Percentiles rank a stretch among this genome's conserved stretches.
Evolutionary conservation across 2,113 vertebrate species (phyloP).

Genomic region (Athene cunicularia): DNA sequence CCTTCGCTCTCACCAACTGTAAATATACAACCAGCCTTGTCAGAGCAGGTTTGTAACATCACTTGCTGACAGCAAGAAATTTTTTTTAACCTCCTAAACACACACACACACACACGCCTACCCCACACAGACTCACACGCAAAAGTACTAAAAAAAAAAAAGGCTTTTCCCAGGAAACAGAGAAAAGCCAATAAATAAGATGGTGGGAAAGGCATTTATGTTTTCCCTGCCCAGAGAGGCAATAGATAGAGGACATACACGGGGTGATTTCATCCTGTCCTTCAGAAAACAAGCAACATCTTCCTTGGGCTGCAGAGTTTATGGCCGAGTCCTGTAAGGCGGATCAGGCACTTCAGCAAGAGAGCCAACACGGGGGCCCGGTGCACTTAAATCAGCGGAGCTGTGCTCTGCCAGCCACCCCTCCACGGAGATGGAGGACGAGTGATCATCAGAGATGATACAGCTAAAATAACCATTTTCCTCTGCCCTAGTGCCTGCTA

Average conservation of each 20-base stretch:
- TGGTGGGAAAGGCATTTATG: neutral
- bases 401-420: neutral
- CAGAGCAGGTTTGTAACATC: slow-evolving; percentile 77
- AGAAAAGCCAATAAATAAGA: neutral
- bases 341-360: neutral
- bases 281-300: neutral
- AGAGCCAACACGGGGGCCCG: neutral
- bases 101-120: neutral
- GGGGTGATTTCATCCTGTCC: neutral
- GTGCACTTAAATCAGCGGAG: neutral
- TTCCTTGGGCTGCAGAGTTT: neutral
- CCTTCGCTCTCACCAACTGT: slow-evolving; percentile 78
- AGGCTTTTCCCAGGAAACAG: neutral
- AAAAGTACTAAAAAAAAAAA: neutral
- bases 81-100: slow-evolving; percentile 66
- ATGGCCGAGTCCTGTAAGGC: neutral
- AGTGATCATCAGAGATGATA: neutral
- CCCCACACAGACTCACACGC: neutral
- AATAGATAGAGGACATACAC: neutral
- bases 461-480: neutral
- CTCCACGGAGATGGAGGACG: neutral
- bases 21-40: slow-evolving; percentile 83
- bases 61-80: slow-evolving; percentile 69
- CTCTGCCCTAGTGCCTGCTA: neutral
- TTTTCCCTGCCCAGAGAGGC: neutral